Evolutionary conservation across 2,888 invertebrate species (phyloP), one percentile per base, ranked within the genome.

Genomic region (Gibbula magus): DNA sequence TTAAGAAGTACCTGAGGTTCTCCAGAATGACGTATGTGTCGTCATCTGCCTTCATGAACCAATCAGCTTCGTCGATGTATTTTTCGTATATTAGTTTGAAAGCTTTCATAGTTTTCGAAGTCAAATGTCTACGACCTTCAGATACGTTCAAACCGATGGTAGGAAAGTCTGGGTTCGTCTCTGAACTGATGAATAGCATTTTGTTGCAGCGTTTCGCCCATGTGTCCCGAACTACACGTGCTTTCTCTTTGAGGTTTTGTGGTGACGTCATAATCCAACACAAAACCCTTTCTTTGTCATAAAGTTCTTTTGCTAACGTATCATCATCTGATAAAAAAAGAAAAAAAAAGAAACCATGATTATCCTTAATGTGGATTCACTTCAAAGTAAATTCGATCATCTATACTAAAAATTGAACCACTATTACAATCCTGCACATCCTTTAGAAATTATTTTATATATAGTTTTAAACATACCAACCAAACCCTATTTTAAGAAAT

Each of bases 261-360:
- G 99, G 98, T 84, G 95, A 96, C 0, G 99, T 99, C 97, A 99
- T 97, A 61, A 99, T 94, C 99, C 99, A 99, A 92, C 99, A 98
- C 0, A 99, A 94, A 0, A 99, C 95, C 76, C 97, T 94, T 56
- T 99, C 96, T 87, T 96, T 95, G 83, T 95, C 94, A 16, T 95
- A 94, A 83, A 98, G 93, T 83, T 95, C 82, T 22, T 80, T 70
- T 2, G 91, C 91, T 0, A 86, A 77, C 0, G 53, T 75, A 61
- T 87, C 85, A 66, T 89, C 88, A 70, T 89, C 89, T 87, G n/a
- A n/a, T n/a, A 82, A 32, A 79, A 79, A 96, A 96, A 7, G 13
- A 45, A 13, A 45, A 45, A 10, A 10, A n/a, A n/a, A n/a, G n/a
- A n/a, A n/a, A n/a, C n/a, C n/a, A n/a, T n/a, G n/a, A n/a, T n/a